Conservation (phyloP, 2,797 vertebrate species). For the Phataginus tricuspis region DNA sequence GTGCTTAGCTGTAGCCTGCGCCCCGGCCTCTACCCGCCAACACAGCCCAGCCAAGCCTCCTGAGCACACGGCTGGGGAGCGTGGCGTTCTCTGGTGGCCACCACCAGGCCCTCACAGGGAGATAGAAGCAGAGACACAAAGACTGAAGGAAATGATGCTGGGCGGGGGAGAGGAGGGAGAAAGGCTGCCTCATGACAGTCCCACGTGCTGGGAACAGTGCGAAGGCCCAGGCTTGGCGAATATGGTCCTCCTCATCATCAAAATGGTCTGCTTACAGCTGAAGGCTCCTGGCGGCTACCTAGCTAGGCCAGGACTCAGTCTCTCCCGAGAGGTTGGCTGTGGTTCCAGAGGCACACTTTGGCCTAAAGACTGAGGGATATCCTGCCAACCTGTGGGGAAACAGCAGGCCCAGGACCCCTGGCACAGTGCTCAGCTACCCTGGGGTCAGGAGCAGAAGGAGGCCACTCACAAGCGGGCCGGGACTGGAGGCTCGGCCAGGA, state of each 20-base stretch:
- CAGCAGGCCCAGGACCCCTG: neutral
- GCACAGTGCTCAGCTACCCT: neutral
- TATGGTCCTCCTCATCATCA: neutral
- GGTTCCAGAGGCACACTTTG: neutral
- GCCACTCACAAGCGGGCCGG: neutral
- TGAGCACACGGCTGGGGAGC: neutral
- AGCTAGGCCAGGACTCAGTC: neutral
- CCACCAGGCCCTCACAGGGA: neutral
- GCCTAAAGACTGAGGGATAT: neutral
- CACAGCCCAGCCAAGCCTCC: too few species aligned
- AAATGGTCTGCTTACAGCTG: neutral
- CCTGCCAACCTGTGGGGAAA: neutral
- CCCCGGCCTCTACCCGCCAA: accelerated
- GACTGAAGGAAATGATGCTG: neutral
- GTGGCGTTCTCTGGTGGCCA: neutral
- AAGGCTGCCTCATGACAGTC: neutral
- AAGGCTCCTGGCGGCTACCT: neutral
- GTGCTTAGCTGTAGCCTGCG: neutral
- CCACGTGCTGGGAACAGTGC: neutral
- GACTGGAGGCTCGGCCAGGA: neutral
- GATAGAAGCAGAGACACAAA: neutral
- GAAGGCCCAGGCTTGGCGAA: neutral
- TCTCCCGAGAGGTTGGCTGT: neutral
- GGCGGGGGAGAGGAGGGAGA: neutral
- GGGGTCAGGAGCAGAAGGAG: neutral